phyloP scores from a whole-genome alignment of 2,888 invertebrate species.

The Philaethria dido region DNA sequence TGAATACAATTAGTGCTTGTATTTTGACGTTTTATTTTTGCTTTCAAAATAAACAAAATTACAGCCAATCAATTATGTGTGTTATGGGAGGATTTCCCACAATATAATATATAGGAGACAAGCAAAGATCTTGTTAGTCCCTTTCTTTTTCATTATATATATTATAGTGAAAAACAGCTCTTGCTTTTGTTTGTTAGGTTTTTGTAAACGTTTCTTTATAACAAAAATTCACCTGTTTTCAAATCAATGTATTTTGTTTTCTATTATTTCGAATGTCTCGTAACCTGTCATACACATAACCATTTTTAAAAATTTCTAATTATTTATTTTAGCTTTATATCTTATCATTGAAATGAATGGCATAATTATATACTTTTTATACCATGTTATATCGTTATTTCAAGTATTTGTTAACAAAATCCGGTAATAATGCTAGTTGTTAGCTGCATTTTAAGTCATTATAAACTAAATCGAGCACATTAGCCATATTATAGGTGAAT shows the following conservation, averaged over 20 bases:
- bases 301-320: background rate
- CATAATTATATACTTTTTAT: conserved; percentile 66
- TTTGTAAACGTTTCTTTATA: background rate
- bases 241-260: no score
- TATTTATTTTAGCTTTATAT: conserved; percentile 44
- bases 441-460: conserved; percentile 65
- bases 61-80: no score
- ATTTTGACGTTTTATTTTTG: background rate
- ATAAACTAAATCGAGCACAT: conserved; percentile 71
- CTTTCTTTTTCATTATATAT: background rate
- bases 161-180: background rate
- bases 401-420: conserved; percentile 65
- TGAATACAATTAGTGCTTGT: no score
- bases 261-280: conserved; percentile 14
- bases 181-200: background rate
- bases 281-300: conserved; percentile 17
- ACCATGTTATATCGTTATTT: conserved; percentile 53
- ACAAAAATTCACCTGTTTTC: background rate
- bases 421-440: conserved; percentile 59
- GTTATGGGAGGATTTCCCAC: no score
- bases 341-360: conserved; percentile 52
- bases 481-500: conserved; percentile 72
- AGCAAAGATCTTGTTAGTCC: background rate
- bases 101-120: no score
- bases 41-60: background rate